Evolutionary conservation across 2,888 invertebrate genomes (phyloP).

Genomic region (Shargacucullia verbasci): DNA sequence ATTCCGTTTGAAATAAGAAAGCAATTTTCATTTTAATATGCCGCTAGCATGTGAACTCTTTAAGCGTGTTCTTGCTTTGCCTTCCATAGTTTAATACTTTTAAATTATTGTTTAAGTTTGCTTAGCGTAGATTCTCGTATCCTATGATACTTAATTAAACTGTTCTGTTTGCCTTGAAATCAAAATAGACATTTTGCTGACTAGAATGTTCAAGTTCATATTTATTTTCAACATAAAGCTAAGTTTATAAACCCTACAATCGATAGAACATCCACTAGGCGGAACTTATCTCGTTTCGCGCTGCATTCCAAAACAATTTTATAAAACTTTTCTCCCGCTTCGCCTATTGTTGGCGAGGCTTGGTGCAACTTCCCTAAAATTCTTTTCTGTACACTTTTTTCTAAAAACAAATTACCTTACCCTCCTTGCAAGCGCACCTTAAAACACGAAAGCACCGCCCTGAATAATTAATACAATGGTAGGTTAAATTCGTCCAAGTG

Average conservation of each 20-base stretch:
- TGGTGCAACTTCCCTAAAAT: slow-evolving; percentile 82
- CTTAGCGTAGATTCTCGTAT: slow-evolving; percentile 13
- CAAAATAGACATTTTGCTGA: slow-evolving; percentile 17
- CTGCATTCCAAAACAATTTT: slow-evolving; percentile 86
- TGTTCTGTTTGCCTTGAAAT: slow-evolving; percentile 4
- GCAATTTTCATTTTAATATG: slow-evolving; percentile 55
- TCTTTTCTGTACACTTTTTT: slow-evolving; percentile 76
- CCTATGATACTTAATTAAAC: background rate
- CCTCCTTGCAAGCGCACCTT: slow-evolving; percentile 84
- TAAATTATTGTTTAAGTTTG: slow-evolving; percentile 14
- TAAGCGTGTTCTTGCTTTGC: slow-evolving; percentile 21
- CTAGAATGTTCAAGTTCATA: slow-evolving; percentile 25
- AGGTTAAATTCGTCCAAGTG: slow-evolving; percentile 88
- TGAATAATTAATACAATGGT: slow-evolving; percentile 89
- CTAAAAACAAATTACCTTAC: slow-evolving; percentile 84
- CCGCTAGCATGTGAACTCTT: slow-evolving; percentile 40
- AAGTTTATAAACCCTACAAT: slow-evolving; percentile 68
- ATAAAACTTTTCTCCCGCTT: slow-evolving; percentile 81
- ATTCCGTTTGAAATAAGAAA: slow-evolving; percentile 58
- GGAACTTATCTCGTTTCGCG: slow-evolving; percentile 80
- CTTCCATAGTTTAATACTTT: slow-evolving; percentile 4
- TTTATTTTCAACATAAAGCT: slow-evolving; percentile 38
- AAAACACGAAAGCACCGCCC: slow-evolving; percentile 83
- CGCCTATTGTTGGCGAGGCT: slow-evolving; percentile 72
- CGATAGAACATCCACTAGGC: slow-evolving; percentile 74